Base-by-base conservation (phyloP, 2,797 vertebrate genomes). In the Meriones psammophilus region DNA sequence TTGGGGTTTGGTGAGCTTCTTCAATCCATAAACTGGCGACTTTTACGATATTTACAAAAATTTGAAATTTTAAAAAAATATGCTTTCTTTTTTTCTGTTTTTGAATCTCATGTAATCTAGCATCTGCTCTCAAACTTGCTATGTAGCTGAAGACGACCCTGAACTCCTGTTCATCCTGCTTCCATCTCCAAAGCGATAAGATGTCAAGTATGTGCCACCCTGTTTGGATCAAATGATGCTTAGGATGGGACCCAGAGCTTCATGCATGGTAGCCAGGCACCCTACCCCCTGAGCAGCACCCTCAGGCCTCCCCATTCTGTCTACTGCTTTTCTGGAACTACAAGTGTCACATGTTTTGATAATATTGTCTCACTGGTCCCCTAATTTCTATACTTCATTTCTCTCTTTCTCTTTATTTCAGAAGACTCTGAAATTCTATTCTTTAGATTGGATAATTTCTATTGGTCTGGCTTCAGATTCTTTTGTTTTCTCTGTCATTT, bases 1-100 rank as follows among this genome's bases (percentile, higher is more conserved):
- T 92, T 88, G 7, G 42, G 26, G 78, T 79, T 94, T 94, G 77
- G 54, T 42, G 71, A 83, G 18, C 33, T 80, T 88, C 91, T 93
- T 94, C 46, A 88, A 42, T 94, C 36, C 95, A 36, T 90, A 79
- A 83, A 90, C 46, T 56, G 85, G 10, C 50, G 30, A 79, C 28
- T 92, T 93, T 62, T 62, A 69, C 42, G 14, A 50, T 39, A 76
- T 85, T 77, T 95, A 36, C 33, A 92, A 33, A 88, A 42, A 6
- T 60, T 91, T 90, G 42, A 54, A 1, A 85, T 80, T 58, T 14
- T 14, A 17, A 24, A 88, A 88, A 90, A 88, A 89, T 78, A 46
- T 85, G 1, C 84, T 89, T 92, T 18, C 8, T 3, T 7, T 78
- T 58, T 50, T 18, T 1, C 15, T 9, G 30, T 8, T 30, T 20